Conservation (phyloP, 2,113 vertebrate genomes). For the Percopsis transmontana region DNA sequence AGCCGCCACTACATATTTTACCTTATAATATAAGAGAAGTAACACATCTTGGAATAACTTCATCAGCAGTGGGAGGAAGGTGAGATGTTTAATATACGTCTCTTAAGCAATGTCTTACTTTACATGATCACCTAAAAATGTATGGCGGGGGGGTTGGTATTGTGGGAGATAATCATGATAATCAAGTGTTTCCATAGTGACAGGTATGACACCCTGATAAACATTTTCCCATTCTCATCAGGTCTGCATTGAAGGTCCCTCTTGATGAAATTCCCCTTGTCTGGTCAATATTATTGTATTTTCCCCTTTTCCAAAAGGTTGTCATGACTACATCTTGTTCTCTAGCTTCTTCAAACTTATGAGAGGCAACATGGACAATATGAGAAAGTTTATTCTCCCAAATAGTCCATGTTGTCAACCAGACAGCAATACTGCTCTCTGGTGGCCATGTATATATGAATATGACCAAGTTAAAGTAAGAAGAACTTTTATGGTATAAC, state of each 20-base stretch:
- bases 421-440: slow-evolving; percentile 73
- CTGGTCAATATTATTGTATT: slow-evolving; percentile 31
- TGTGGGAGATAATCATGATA: slow-evolving; percentile 25
- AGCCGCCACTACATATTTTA: no score
- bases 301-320: slow-evolving; percentile 20
- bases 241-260: slow-evolving; percentile 34
- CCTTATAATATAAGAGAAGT: no score
- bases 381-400: not conserved
- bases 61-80: not conserved
- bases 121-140: slow-evolving; percentile 20
- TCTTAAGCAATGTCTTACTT: not conserved
- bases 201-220: slow-evolving; percentile 51
- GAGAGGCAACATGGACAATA: slow-evolving; percentile 11
- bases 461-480: not conserved
- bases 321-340: slow-evolving; percentile 20
- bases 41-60: no score
- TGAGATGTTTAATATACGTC: not conserved
- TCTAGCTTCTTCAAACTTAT: not conserved
- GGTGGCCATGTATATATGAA: slow-evolving; percentile 33
- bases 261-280: slow-evolving; percentile 19
- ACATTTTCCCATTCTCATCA: slow-evolving; percentile 51
- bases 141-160: slow-evolving; percentile 16
- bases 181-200: slow-evolving; percentile 27
- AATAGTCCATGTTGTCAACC: slow-evolving; percentile 14
- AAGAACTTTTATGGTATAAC: no score